These are phyloP conservation scores for Manis pentadactyla DNA, from an alignment of 2,797 vertebrate genomes.

Conservation along the genomic window DNA sequence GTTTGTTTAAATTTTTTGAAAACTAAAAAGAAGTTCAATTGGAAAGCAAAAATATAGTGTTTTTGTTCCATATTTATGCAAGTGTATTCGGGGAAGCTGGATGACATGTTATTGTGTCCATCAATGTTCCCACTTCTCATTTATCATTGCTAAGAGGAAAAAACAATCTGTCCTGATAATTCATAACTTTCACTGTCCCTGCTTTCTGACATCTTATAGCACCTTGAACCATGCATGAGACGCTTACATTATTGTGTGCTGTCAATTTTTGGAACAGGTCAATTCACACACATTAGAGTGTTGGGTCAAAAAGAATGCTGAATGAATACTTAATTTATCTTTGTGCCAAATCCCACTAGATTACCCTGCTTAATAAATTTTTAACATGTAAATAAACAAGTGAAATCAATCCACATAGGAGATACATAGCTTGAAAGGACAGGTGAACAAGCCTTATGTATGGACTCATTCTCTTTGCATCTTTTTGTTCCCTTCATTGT, in stretches of 20 bases:
- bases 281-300: neutral
- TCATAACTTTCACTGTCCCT: neutral
- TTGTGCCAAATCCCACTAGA: neutral
- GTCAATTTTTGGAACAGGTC: neutral
- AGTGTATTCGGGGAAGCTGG: neutral
- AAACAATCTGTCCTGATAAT: neutral
- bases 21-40: neutral
- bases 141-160: neutral
- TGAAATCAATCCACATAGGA: neutral
- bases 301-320: neutral
- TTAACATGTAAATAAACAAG: neutral
- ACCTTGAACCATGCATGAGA: neutral
- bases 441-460: fast-evolving
- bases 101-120: neutral
- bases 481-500: neutral
- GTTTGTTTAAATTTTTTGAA: neutral
- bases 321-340: neutral
- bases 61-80: neutral
- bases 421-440: neutral
- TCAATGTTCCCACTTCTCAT: neutral
- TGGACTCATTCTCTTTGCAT: neutral
- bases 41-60: neutral
- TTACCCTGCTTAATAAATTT: neutral
- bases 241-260: neutral
- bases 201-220: neutral